Conservation (phyloP, 2,888 invertebrate genomes). For the Ametastegia equiseti region DNA sequence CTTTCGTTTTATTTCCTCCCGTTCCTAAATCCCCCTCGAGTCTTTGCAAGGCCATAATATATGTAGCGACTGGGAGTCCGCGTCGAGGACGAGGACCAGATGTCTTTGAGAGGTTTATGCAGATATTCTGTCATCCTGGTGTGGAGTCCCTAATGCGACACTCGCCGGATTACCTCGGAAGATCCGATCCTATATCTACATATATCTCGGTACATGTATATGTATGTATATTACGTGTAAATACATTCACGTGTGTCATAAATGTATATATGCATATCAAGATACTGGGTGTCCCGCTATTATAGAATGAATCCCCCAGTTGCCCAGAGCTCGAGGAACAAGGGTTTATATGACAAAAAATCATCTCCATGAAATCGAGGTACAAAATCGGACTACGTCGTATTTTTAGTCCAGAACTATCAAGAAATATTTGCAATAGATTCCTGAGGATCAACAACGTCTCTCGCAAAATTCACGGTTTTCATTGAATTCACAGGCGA, state of each 20-base stretch:
- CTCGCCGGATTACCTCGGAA: conserved; percentile 10
- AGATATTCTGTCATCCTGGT: conserved; percentile 29
- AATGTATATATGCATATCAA: background rate
- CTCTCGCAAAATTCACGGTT: no score
- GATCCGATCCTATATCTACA: conserved; percentile 4
- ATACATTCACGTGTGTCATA: background rate
- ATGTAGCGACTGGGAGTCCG: conserved; percentile 7
- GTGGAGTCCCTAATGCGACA: conserved; percentile 25
- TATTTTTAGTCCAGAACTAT: no score
- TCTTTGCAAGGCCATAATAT: conserved; percentile 15
- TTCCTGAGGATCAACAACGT: no score
- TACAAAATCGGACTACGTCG: no score
- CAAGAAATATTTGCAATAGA: no score
- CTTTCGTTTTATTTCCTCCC: background rate
- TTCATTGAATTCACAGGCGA: no score
- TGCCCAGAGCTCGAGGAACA: no score
- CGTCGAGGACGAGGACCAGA: conserved; percentile 22
- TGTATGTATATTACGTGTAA: background rate
- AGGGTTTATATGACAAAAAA: no score
- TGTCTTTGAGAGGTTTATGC: conserved; percentile 43
- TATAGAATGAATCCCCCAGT: background rate
- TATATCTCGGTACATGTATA: background rate
- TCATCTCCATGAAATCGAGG: no score
- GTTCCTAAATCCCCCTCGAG: conserved; percentile 6
- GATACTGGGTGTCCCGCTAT: background rate